Conservation (phyloP, 2,888 invertebrate species). For the Heliconius aoede region DNA sequence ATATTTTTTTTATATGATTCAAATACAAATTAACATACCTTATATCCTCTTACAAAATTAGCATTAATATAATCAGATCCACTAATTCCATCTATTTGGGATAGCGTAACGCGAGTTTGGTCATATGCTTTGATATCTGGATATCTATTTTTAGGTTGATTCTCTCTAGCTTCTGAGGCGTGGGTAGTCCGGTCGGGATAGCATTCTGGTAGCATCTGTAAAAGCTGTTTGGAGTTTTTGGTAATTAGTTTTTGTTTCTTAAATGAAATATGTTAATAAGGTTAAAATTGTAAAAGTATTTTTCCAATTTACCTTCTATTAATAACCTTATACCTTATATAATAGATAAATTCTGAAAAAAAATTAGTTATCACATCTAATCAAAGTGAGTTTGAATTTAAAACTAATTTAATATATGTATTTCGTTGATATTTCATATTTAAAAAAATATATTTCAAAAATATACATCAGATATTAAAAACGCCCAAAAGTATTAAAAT, state of each 20-base stretch:
- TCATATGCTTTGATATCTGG: slow-evolving; percentile 97
- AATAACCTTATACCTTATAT: too few relatives aligned
- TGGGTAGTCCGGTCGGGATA: slow-evolving; percentile 94
- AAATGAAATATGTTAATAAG: too few relatives aligned
- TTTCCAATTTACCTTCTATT: too few relatives aligned
- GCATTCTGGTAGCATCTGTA: slow-evolving; percentile 90
- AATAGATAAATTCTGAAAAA: too few relatives aligned
- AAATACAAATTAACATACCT: slow-evolving; percentile 73
- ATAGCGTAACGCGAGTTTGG: slow-evolving; percentile 93
- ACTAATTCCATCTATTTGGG: slow-evolving; percentile 89
- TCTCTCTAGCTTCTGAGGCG: slow-evolving; percentile 93
- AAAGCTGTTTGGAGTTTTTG: slow-evolving; percentile 54
- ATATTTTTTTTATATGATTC: neutral
- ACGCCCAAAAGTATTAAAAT: too few relatives aligned
- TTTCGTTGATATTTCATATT: too few relatives aligned
- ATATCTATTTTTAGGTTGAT: slow-evolving; percentile 94
- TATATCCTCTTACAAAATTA: slow-evolving; percentile 95
- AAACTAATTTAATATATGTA: too few relatives aligned
- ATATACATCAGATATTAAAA: too few relatives aligned
- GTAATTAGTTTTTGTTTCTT: neutral
- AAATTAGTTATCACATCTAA: too few relatives aligned
- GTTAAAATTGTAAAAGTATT: too few relatives aligned
- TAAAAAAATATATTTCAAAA: too few relatives aligned
- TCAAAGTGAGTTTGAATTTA: too few relatives aligned
- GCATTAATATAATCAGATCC: slow-evolving; percentile 97